Conservation (phyloP, 2,797 vertebrate genomes). For the Rousettus madagascariensis region DNA sequence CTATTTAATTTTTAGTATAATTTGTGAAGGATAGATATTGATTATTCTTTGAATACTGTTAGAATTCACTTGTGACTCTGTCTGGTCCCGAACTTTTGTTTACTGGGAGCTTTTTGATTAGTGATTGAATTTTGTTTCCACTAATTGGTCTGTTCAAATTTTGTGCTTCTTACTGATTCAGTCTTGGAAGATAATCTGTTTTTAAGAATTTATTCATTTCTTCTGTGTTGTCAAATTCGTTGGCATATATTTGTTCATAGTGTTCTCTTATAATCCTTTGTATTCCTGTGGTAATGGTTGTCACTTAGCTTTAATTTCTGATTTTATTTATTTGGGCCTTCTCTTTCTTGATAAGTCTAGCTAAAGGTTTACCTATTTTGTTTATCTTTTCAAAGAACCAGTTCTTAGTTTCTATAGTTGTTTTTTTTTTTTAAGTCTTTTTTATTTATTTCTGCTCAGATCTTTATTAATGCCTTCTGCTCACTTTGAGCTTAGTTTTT, state of each 20-base stretch:
- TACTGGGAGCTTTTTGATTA: background rate
- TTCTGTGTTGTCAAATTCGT: background rate
- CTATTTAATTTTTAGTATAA: background rate
- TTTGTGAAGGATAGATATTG: background rate
- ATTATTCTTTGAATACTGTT: background rate
- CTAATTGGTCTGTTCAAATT: background rate
- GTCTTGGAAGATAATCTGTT: background rate
- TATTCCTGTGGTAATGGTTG: background rate
- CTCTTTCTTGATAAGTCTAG: background rate
- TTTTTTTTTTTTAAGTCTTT: background rate
- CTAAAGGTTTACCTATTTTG: background rate
- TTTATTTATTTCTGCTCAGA: background rate
- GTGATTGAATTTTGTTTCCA: background rate
- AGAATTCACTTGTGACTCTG: background rate
- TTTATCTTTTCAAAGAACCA: background rate
- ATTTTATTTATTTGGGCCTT: background rate
- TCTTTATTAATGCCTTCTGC: background rate
- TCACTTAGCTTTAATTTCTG: background rate
- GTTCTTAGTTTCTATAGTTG: background rate
- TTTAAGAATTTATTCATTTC: background rate
- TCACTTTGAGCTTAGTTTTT: background rate
- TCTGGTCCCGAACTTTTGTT: background rate
- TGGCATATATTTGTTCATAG: background rate
- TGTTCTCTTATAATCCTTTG: background rate
- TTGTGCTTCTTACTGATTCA: background rate